Evolutionary conservation across 2,888 invertebrate species (phyloP), one percentile per base, ranked within the genome.

Genomic region (Drosophila mettleri): DNA sequence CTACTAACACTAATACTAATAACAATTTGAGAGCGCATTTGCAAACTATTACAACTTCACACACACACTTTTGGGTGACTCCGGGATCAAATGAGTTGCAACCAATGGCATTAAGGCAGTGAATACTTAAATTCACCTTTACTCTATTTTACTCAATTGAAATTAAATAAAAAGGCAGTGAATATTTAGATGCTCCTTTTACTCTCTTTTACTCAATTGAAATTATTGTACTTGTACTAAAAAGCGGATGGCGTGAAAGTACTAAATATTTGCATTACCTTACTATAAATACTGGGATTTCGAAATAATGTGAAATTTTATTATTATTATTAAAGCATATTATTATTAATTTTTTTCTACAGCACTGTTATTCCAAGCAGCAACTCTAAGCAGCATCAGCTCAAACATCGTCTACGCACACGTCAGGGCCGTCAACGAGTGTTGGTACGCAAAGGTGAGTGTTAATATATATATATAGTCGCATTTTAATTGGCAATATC

Each of bases 401-500:
- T 54, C 10, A 53, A 52, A 5, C 49, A 45, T 6, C 66, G 62
- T 0, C 41, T 52, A 22, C 72, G 77, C 1, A 22, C 62, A 2
- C 69, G 82, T 12, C 57, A 72, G 20, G 31, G 45, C 16, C 74
- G 74, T 27, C 79, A 73, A 39, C 70, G 80, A 12, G 68, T 81
- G 14, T 60, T 86, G 45, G 49, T 75, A 38, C 86, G 82, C 36
- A 82, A 69, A 87, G 82, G 82, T 82, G 55, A 31, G 82, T 75
- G 24, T 39, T 22, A 3, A n/a, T 27, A 18, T 29, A 39, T 10
- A 29, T 29, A 9, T 29, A 22, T 33, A 20, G 20, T 29, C 43
- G 6, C 38, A 18, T 18, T 24, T 39, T n/a, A 78, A 85, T 85
- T 85, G 82, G 82, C 82, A 66, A 41, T 34, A 41, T 24, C 4